A percentile compares a stretch with the other conserved stretches of the same genome.
phyloP scores from a whole-genome alignment of 2,797 vertebrate genomes.

The Lepus oiostolus region DNA sequence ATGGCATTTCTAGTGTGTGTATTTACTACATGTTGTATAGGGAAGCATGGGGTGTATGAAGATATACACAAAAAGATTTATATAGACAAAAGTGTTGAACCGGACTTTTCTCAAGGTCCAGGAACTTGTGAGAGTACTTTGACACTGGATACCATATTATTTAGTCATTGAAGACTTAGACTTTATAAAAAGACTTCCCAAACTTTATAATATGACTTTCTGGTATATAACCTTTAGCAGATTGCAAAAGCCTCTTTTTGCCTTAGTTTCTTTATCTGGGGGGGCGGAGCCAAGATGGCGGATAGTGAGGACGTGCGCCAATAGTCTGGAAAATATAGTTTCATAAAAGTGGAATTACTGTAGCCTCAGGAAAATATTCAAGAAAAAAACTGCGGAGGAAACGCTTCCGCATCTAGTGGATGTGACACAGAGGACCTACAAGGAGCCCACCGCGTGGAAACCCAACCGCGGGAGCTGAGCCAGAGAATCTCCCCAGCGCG shows the following conservation, averaged over 20 bases:
- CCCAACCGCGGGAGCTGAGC: too few species aligned
- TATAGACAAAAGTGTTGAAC: not conserved
- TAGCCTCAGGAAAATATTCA: too few species aligned
- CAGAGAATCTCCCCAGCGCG: too few species aligned
- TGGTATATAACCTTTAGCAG: not conserved
- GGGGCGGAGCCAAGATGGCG: too few species aligned
- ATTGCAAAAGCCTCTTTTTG: slow-evolving; percentile 3
- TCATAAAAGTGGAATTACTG: too few species aligned
- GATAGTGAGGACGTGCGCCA: too few species aligned
- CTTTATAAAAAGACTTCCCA: not conserved
- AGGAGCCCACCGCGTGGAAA: too few species aligned
- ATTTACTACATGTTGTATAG: not conserved
- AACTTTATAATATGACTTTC: not conserved
- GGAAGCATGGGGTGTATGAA: not conserved
- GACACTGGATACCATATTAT: not conserved
- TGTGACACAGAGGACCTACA: too few species aligned
- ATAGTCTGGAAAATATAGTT: too few species aligned
- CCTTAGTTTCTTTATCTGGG: slow-evolving; percentile 30
- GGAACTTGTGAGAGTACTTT: not conserved
- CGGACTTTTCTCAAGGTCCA: not conserved
- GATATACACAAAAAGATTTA: not conserved
- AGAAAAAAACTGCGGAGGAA: too few species aligned
- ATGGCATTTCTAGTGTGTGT: not conserved
- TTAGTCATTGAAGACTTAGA: not conserved
- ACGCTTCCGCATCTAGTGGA: too few species aligned